A percentile compares a stretch with the other conserved stretches of the same genome.
These are phyloP conservation scores for Cylindroiulus punctatus DNA, from an alignment of 2,888 invertebrate species.

Conservation along the genomic window DNA sequence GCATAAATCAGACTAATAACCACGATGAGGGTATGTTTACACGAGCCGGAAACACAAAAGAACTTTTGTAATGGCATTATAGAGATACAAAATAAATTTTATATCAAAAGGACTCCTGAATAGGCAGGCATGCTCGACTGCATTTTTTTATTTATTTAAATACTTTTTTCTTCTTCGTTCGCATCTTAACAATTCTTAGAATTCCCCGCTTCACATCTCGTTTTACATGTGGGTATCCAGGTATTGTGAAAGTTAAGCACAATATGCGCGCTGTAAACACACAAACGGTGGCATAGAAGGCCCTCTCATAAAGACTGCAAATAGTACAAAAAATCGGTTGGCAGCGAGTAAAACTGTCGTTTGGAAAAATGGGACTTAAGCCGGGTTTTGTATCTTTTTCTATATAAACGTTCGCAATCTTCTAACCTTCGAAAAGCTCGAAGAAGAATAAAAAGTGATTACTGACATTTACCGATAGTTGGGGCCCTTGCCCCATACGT, in stretches of 20 bases:
- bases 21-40: slow-evolving; percentile 26
- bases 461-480: neutral
- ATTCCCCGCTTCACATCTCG: neutral
- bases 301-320: slow-evolving; percentile 26
- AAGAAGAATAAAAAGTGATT: slow-evolving; percentile 32
- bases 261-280: neutral
- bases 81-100: slow-evolving; percentile 14
- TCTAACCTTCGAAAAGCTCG: slow-evolving; percentile 11
- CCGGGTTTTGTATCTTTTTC: slow-evolving; percentile 27
- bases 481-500: neutral
- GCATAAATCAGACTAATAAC: slow-evolving; percentile 27
- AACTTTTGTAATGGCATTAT: slow-evolving; percentile 26
- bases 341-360: slow-evolving; percentile 13
- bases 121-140: slow-evolving; percentile 9
- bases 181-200: slow-evolving; percentile 21
- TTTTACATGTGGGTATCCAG: slow-evolving; percentile 10
- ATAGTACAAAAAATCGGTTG: slow-evolving; percentile 6
- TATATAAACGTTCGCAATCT: slow-evolving; percentile 27
- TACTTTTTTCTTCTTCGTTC: slow-evolving; percentile 7
- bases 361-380: slow-evolving; percentile 20
- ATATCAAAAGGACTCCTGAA: slow-evolving; percentile 4
- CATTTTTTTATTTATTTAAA: slow-evolving; percentile 23
- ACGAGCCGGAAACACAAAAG: slow-evolving; percentile 32
- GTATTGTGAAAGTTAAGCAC: slow-evolving; percentile 11
- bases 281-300: neutral